Evolutionary conservation across 2,888 invertebrate genomes (phyloP), one percentile per base, ranked within the genome.

Genomic region (Escarpia spicata): DNA sequence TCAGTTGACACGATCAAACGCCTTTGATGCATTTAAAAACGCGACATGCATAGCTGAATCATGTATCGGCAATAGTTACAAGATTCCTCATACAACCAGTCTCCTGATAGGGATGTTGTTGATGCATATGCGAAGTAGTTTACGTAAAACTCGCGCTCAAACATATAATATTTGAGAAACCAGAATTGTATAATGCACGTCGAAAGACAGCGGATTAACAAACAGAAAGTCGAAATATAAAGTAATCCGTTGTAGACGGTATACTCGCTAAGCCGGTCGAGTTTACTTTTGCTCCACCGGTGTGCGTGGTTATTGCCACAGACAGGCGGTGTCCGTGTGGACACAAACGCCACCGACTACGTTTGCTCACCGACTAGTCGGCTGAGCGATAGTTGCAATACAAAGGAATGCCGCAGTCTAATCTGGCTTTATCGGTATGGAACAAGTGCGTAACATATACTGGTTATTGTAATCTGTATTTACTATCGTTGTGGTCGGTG

Each of bases 391-490:
- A 15, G 75, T 75, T 75, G 75, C 4, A 75, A 75, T n/a, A 75
- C 75, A 75, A 75, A 75, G 75, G 19, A 75, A 75, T 26, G 75
- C 75, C 6, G 26, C 75, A 26, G 75, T 26, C 75, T n/a, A 75
- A 75, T 75, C 75, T 75, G 75, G 75, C 75, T 19, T 75, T 75
- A 75, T 75, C 75, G 75, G n/a, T 19, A 26, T 75, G n/a, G 75
- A 75, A 19, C 75, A 19, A 75, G 75, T 26, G 75, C 75, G 75
- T 75, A 75, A 75, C 75, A 75, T 75, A 26, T 75, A 75, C 75
- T 75, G 75, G 75, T 75, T 75, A 75, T 75, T 26, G 75, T 75
- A 75, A 75, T 75, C 26, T 75, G 75, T 75, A 75, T 75, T 75
- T 15, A 15, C 26, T 75, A 75, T 75, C 75, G 75, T 75, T 75